Evolutionary conservation across 2,113 vertebrate species (phyloP), one percentile per base, ranked within the genome.

Genomic region (Oryzias melastigma): DNA sequence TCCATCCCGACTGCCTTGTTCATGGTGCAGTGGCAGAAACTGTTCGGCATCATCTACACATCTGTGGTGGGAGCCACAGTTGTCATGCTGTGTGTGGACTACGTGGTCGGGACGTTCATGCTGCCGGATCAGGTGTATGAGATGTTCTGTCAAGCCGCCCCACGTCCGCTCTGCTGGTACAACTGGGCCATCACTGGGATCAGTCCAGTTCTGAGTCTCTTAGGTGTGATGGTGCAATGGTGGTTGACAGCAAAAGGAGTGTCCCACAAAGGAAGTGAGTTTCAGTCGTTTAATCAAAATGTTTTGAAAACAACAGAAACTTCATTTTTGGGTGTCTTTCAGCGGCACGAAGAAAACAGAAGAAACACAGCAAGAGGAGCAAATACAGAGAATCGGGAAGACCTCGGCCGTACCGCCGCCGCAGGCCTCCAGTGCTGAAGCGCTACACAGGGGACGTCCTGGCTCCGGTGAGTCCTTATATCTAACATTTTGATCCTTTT

Each of bases 11-110:
- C 89, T 1, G 93, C 93, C 12, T 80, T 93, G 19, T 49, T 93
- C 64, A 92, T 90, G 0, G 91, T 96, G 50, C 91, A 82, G 64
- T 96, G 95, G 93, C 93, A 93, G 73, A 94, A 91, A 51, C 80
- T 89, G 0, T 88, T 96, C 79, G 92, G 91, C 18, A 69, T 95
- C 52, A 54, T 92, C 15, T 91, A 94, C 84, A 95, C 94, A 0
- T 90, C 92, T 0, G 81, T 91, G 41, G 85, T 93, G 2, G 95
- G 95, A 5, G 93, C 92, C 0, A 83, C 90, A 0, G 70, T 88
- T 2, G 75, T 94, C 41, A 90, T 88, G 58, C 83, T 90, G 58
- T 93, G 93, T 35, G 78, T 90, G 73, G 94, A 95, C 80, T 94
- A 93, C 68, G 85, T 93, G 40, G 53, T 93, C 64, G 93, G 94